Evolutionary conservation across 2,888 invertebrate genomes (phyloP), one percentile per base, ranked within the genome.

Genomic region (Cenopis cana): DNA sequence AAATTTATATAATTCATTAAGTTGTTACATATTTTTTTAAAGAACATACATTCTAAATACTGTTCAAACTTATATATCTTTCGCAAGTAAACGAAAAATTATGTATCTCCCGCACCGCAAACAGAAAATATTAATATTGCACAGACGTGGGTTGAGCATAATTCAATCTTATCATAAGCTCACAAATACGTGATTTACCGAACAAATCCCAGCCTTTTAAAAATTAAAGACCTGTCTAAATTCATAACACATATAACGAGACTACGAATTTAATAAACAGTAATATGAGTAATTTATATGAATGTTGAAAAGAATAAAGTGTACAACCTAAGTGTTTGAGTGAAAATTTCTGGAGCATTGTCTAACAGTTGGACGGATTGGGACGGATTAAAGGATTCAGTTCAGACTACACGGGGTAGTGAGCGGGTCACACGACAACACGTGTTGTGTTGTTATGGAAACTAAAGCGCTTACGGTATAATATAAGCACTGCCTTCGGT

Each of bases 261-360:
- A 24, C 67, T 59, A 5, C 6, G 57, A 57, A 57, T 49, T 57
- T 24, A n/a, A n/a, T n/a, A n/a, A n/a, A n/a, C n/a, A n/a, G n/a
- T n/a, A n/a, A n/a, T n/a, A 29, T 67, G 52, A 52, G 36, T 68
- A 59, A 68, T 59, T 68, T 59, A 68, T 68, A 57, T 54, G 54
- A 54, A 66, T 68, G 68, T 68, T 52, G 11, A 10, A 10, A 61
- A 68, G 60, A 68, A 68, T 68, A 36, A 54, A 68, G 29, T 68
- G 33, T 60, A 20, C 29, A 68, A 68, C 68, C 54, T 60, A 60
- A 68, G 60, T 60, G 41, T 68, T 59, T 17, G 60, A 60, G 41
- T 52, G 41, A 54, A 41, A 54, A 54, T 29, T 59, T 14, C 38
- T 54, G 54, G 54, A 18, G 60, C 41, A 67, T 52, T 59, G 57